Conservation (phyloP, 2,113 vertebrate genomes). For the Pyrgilauda ruficollis region DNA sequence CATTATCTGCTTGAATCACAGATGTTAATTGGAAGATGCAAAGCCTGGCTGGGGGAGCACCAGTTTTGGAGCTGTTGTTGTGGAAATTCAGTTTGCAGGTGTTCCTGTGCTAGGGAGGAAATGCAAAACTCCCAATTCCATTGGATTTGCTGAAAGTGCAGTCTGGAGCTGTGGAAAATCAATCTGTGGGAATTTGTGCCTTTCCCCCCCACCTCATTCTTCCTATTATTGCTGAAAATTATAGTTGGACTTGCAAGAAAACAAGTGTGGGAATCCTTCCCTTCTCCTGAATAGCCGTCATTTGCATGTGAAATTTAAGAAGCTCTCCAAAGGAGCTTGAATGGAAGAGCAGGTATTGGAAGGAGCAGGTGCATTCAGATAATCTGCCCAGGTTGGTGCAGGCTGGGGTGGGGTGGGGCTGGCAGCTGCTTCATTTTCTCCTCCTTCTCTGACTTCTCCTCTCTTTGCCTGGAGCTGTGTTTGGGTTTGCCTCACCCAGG, state of each 20-base stretch:
- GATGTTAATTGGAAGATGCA: background rate
- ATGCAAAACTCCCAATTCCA: background rate
- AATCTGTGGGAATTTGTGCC: background rate
- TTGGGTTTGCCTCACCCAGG: background rate
- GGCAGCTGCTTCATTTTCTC: background rate
- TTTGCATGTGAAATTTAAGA: background rate
- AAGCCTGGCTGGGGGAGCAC: background rate
- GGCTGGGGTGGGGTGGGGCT: background rate
- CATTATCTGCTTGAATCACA: background rate
- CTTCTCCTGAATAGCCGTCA: background rate
- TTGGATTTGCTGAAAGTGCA: background rate
- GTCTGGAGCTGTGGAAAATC: background rate
- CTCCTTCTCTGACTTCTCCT: background rate
- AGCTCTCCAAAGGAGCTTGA: background rate
- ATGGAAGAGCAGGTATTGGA: background rate
- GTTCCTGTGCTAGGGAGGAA: background rate
- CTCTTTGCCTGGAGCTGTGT: background rate
- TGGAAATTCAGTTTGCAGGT: background rate
- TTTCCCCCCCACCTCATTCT: background rate
- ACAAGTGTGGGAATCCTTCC: background rate
- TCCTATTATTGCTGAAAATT: background rate
- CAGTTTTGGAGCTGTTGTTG: accelerated
- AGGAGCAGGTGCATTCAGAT: background rate
- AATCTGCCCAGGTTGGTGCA: background rate
- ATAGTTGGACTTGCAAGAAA: background rate